phyloP scores from a whole-genome alignment of 92 coral and sea anemone genomes.

The Chrysogorgia sp. region DNA sequence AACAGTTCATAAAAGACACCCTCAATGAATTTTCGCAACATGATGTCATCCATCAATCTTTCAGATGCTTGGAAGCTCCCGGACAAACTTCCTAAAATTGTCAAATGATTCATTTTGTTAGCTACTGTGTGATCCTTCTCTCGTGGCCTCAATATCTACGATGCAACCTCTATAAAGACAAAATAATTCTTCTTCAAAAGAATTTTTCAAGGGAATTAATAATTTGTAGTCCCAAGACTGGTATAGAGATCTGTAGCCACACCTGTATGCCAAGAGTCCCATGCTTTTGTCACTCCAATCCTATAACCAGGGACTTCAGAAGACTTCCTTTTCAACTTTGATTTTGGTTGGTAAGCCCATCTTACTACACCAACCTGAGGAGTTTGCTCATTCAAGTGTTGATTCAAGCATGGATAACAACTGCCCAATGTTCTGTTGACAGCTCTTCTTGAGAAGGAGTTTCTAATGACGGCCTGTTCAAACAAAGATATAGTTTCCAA shows the following conservation, averaged over 20 bases:
- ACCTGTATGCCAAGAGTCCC: constrained; percentile 99
- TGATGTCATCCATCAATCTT: constrained; percentile 87
- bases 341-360: constrained; percentile 77
- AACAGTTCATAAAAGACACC: constrained; percentile 91
- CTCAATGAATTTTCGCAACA: constrained; percentile 88
- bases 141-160: too few relatives aligned
- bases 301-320: constrained; percentile 86
- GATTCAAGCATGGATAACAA: constrained; percentile 27
- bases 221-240: too few relatives aligned
- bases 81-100: constrained; percentile 71
- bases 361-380: constrained; percentile 62
- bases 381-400: background rate
- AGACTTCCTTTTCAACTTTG: constrained; percentile 60
- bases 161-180: too few relatives aligned
- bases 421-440: constrained; percentile 2
- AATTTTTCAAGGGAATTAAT: too few relatives aligned
- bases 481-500: too few relatives aligned
- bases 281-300: constrained; percentile 89
- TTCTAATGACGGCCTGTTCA: background rate
- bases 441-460: background rate
- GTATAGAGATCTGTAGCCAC: too few relatives aligned
- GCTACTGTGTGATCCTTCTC: too few relatives aligned
- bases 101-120: too few relatives aligned
- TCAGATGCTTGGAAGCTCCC: constrained; percentile 96
- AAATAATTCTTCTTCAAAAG: too few relatives aligned